Conservation (phyloP, 2,113 vertebrate species). For the Melanocharis versteri region DNA sequence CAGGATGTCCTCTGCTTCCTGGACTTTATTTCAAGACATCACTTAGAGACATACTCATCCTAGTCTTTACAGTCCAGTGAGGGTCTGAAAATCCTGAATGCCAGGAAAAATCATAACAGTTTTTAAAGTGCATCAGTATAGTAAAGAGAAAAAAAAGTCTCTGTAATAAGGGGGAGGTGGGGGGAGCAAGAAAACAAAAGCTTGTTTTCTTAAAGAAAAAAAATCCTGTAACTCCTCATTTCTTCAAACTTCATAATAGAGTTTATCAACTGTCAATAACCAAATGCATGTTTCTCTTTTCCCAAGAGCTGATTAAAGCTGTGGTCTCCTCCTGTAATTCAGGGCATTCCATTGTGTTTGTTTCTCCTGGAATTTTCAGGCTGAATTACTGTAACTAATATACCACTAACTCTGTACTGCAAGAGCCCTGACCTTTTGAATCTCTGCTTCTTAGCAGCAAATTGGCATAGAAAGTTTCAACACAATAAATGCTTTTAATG, state of each 20-base stretch:
- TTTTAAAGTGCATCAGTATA: background rate
- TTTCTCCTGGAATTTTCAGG: constrained; percentile 76
- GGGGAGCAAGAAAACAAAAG: background rate
- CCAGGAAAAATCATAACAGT: background rate
- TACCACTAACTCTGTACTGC: constrained; percentile 66
- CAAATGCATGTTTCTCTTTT: constrained; percentile 66
- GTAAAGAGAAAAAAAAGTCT: background rate
- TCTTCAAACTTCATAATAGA: constrained; percentile 29
- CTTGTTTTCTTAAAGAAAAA: constrained; percentile 12
- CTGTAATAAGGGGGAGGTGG: background rate
- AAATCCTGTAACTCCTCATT: background rate
- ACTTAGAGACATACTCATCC: background rate
- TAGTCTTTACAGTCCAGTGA: background rate
- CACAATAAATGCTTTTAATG: constrained; percentile 66
- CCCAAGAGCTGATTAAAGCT: constrained; percentile 74
- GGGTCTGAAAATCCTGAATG: background rate
- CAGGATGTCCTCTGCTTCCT: background rate
- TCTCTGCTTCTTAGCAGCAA: constrained; percentile 67
- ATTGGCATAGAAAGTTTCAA: constrained; percentile 74
- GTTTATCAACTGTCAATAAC: constrained; percentile 72
- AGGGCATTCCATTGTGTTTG: constrained; percentile 70
- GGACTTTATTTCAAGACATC: background rate
- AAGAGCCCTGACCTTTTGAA: constrained; percentile 72
- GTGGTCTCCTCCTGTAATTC: constrained; percentile 71
- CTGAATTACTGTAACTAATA: constrained; percentile 79